These are phyloP conservation scores for Sphenodon punctatus DNA, from an alignment of 2,797 vertebrate species.

Conservation along the genomic window DNA sequence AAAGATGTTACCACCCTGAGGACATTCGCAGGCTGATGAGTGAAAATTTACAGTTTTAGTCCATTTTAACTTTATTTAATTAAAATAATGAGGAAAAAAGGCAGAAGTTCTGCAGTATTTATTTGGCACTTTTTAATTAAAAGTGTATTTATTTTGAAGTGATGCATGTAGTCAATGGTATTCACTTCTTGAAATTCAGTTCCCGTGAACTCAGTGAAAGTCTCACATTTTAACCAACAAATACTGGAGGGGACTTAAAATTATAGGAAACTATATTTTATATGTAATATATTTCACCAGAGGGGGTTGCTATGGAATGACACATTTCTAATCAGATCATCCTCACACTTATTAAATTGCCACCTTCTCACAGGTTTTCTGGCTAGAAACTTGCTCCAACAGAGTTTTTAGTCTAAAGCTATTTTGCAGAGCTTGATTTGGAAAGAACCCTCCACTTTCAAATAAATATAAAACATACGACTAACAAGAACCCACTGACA, in stretches of 20 bases:
- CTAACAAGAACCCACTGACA: not conserved
- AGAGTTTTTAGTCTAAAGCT: not conserved
- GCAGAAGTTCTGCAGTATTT: not conserved
- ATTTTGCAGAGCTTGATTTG: not conserved
- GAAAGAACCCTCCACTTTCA: accelerated
- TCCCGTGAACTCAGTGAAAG: not conserved
- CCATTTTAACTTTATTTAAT: not conserved
- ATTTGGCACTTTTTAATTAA: not conserved
- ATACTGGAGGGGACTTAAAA: not conserved
- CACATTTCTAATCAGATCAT: not conserved
- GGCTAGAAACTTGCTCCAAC: not conserved
- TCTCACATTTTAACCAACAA: not conserved
- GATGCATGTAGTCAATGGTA: not conserved
- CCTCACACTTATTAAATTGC: not conserved
- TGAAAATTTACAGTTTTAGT: not conserved
- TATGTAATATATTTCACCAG: not conserved
- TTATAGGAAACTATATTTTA: not conserved
- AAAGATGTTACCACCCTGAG: not conserved
- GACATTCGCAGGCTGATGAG: not conserved
- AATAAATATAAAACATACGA: not conserved
- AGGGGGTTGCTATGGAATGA: not conserved
- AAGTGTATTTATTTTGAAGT: not conserved
- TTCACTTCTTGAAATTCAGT: not conserved
- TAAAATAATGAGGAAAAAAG: slow-evolving; percentile 7
- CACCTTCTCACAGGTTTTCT: not conserved